These are phyloP conservation scores for Hirtodrosophila confusa DNA, from an alignment of 2,888 invertebrate genomes.

Conservation along the genomic window DNA sequence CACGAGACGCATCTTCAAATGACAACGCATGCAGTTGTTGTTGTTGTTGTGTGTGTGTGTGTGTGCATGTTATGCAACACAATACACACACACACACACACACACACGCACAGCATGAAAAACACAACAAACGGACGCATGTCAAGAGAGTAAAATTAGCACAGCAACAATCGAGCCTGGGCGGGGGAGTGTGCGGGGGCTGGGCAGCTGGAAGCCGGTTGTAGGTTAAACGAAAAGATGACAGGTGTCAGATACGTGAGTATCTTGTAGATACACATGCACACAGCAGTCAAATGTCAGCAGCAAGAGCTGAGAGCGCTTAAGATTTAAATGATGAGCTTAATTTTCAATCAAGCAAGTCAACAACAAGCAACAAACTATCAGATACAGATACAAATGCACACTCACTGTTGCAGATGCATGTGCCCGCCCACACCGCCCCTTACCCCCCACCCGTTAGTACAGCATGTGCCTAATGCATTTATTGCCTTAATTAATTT, in stretches of 20 bases:
- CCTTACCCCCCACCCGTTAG: background rate
- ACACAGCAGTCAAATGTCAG: constrained; percentile 46
- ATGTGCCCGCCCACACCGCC: background rate
- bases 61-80: constrained; percentile 42
- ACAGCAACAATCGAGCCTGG: constrained; percentile 22
- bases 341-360: constrained; percentile 23
- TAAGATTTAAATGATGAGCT: constrained; percentile 53
- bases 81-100: constrained; percentile 29
- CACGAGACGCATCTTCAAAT: constrained; percentile 37
- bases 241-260: constrained; percentile 76
- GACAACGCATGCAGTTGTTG: constrained; percentile 9
- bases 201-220: constrained; percentile 11
- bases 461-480: constrained; percentile 35
- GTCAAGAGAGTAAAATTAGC: constrained; percentile 60
- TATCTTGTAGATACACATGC: constrained; percentile 41
- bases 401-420: background rate
- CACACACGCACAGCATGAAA: constrained; percentile 18
- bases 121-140: constrained; percentile 26
- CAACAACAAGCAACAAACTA: constrained; percentile 11
- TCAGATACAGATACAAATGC: constrained; percentile 2
- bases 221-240: constrained; percentile 75
- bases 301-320: constrained; percentile 12
- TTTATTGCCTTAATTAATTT: constrained; percentile 81
- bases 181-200: background rate
- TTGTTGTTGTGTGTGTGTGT: constrained; percentile 3